These are phyloP conservation scores for Spinus olivaceus DNA, from an alignment of 2,797 vertebrate genomes.

Conservation along the genomic window DNA sequence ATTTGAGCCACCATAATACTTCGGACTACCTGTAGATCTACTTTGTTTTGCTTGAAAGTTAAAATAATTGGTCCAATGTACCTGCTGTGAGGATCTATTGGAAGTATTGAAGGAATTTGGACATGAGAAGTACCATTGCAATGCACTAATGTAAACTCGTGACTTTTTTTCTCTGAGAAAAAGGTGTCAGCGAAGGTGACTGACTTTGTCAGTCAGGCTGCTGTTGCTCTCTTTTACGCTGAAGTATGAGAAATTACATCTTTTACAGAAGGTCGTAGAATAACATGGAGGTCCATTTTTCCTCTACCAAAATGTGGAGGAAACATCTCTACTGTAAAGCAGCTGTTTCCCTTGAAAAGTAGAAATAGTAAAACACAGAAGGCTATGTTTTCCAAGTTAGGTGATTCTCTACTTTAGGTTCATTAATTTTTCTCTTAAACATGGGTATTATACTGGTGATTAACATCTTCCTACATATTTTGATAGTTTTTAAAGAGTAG, in stretches of 20 bases:
- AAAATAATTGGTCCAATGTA: fast-evolving
- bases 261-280: not conserved
- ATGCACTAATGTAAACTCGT: not conserved
- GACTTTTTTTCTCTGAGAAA: not conserved
- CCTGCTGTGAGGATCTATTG: fast-evolving
- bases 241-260: not conserved
- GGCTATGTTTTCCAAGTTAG: not conserved
- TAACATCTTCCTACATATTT: not conserved
- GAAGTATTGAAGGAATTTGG: not conserved
- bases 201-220: not conserved
- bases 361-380: not conserved
- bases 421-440: not conserved
- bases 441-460: not conserved
- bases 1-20: too few relatives aligned
- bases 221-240: not conserved
- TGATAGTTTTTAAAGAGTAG: not conserved
- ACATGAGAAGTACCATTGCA: not conserved
- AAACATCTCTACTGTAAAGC: not conserved
- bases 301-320: not conserved
- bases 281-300: not conserved
- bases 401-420: not conserved
- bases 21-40: fast-evolving
- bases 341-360: not conserved
- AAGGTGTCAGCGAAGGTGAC: not conserved
- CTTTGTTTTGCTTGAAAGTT: not conserved